A percentile compares a stretch with the other conserved stretches of the same genome.
Conservation (phyloP, 1,140 invertebrate genomes). For the Tetraneura akinire region DNA sequence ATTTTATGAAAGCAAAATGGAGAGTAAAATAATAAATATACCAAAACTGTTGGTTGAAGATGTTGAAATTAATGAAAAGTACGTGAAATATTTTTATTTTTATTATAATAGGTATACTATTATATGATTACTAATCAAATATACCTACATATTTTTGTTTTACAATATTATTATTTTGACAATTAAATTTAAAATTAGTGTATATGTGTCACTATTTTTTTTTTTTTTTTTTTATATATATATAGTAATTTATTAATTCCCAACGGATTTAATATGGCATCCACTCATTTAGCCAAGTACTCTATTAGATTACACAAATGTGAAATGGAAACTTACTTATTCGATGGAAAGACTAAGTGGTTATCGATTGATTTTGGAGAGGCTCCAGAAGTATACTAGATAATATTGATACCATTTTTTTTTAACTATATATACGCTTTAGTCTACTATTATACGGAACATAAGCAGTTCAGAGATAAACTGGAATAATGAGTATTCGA, state of each 20-base stretch:
- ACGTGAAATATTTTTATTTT: background rate
- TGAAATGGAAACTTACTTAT: background rate
- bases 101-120: no score
- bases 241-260: slow-evolving; percentile 21
- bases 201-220: background rate
- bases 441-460: slow-evolving; percentile 19
- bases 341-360: background rate
- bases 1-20: background rate
- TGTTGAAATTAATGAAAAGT: background rate
- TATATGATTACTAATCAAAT: no score
- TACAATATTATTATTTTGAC: background rate
- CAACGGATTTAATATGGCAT: slow-evolving; percentile 13
- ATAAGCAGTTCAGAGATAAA: background rate
- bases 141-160: no score
- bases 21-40: background rate
- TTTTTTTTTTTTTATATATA: background rate
- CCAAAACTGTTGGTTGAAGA: background rate
- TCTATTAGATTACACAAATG: slow-evolving; percentile 20
- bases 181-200: background rate
- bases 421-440: background rate
- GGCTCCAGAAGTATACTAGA: background rate
- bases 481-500: slow-evolving; percentile 18
- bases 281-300: slow-evolving; percentile 36
- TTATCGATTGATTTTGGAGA: slow-evolving; percentile 33
- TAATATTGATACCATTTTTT: background rate